Evolutionary conservation across 2,113 vertebrate species (phyloP), one percentile per base, ranked within the genome.

Genomic region (Myiopsitta monachus): DNA sequence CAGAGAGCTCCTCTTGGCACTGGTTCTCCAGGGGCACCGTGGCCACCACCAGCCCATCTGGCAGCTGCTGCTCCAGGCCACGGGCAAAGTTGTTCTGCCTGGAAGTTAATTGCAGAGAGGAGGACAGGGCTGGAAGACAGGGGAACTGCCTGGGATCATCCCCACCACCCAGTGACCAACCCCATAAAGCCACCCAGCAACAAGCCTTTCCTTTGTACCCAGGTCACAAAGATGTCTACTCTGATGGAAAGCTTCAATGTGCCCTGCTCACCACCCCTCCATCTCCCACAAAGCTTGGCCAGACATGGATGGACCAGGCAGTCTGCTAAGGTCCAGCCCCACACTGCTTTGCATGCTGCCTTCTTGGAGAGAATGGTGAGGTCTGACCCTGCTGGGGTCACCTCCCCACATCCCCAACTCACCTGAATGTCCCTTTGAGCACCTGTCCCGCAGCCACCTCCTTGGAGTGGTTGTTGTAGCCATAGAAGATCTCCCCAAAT

Each of bases 41-140:
- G 68, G 99, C 99, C 93, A 99, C 98, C 94, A 99, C 98, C 96
- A 99, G 98, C 79, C 99, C 99, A 93, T 99, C 99, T 0, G 99
- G 99, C 87, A 99, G 98, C 95, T 99, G 99, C 97, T 99, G 99
- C 90, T 99, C 99, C 91, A 99, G 98, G 90, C 99, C 99, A n/a
- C 99, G 98, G 90, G 99, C 99, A 98, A 99, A 99, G 97, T 99
- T 99, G 98, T 99, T 99, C 98, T 99, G 99, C 96, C 99, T 99
- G 96, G 51, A 98, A 93, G 87, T 54, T 52, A 87, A 96, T 64
- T 72, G 38, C 22, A 94, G 14, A 88, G 41, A 78, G 28, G 66
- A 92, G 11, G 23, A 68, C 16, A 66, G 36, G 46, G 66, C 1
- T 49, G 39, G 43, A 75, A 31, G 47, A 66, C 33, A 77, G 47